Percentiles rank a stretch among this genome's conserved stretches.
Evolutionary conservation across 2,113 vertebrate species (phyloP).

Genomic region (Grallaria varia): DNA sequence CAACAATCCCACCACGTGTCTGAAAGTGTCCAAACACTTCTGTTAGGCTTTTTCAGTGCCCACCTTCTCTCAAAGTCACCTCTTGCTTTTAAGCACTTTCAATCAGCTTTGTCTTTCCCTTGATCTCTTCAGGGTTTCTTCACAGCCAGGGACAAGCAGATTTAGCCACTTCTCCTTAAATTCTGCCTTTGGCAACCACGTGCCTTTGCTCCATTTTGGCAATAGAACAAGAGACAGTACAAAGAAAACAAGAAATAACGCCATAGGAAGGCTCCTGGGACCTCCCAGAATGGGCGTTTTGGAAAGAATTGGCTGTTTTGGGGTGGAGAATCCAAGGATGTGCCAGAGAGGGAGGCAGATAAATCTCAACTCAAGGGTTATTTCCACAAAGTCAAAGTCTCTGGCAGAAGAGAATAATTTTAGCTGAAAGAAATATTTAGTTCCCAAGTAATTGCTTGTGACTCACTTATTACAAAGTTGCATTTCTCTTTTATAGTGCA

Average conservation of each 20-base stretch:
- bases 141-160: background rate
- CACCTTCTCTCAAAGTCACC: background rate
- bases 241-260: background rate
- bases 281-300: background rate
- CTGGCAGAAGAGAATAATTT: background rate
- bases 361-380: background rate
- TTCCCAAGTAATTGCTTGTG: background rate
- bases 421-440: background rate
- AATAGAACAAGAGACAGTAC: background rate
- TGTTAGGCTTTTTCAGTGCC: background rate
- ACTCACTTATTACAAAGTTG: background rate
- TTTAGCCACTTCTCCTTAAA: background rate
- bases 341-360: background rate
- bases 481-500: background rate
- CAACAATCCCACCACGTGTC: background rate
- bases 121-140: background rate
- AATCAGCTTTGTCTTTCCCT: background rate
- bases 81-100: background rate
- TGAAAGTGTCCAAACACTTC: background rate
- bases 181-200: background rate
- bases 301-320: background rate
- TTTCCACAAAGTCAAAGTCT: background rate
- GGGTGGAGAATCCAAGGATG: background rate
- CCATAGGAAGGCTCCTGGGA: accelerated
- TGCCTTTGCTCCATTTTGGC: background rate